These are phyloP conservation scores for Branchinecta lindahli DNA, from an alignment of 1,140 invertebrate genomes.

Conservation along the genomic window DNA sequence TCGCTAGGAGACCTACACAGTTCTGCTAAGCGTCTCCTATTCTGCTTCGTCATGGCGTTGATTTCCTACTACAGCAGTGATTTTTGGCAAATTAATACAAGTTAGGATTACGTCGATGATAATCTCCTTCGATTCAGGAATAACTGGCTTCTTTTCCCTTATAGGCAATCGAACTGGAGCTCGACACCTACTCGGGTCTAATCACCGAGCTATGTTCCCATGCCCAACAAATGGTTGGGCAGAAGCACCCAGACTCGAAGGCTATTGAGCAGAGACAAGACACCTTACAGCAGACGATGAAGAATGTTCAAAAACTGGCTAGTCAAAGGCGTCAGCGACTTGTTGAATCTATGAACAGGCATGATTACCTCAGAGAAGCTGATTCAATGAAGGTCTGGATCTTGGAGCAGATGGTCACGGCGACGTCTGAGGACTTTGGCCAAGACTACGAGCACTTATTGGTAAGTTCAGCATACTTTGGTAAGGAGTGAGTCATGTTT, in stretches of 20 bases:
- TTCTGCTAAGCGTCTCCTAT: too few species aligned
- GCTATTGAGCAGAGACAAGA: slow-evolving; percentile 60
- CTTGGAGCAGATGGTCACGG: slow-evolving; percentile 73
- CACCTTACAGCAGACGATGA: slow-evolving; percentile 56
- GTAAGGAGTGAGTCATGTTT: too few species aligned
- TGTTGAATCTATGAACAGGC: slow-evolving; percentile 76
- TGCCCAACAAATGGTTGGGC: slow-evolving; percentile 55
- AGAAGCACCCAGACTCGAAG: slow-evolving; percentile 59
- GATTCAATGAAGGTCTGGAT: slow-evolving; percentile 73
- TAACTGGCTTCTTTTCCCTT: slow-evolving; percentile 18
- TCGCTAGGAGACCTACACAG: too few species aligned
- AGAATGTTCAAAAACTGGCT: slow-evolving; percentile 61
- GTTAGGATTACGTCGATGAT: too few species aligned
- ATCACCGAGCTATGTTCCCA: slow-evolving; percentile 80
- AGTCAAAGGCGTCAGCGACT: slow-evolving; percentile 61
- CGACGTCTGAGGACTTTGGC: slow-evolving; percentile 86
- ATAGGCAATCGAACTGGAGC: slow-evolving; percentile 70
- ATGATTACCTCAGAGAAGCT: slow-evolving; percentile 76
- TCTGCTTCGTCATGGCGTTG: too few species aligned
- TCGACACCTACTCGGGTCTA: slow-evolving; percentile 83
- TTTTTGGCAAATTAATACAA: too few species aligned
- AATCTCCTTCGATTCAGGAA: too few species aligned
- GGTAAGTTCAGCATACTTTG: slow-evolving; percentile 33
- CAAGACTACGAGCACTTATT: slow-evolving; percentile 91
- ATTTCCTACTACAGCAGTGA: too few species aligned